Base-by-base conservation (phyloP, 2,888 invertebrate species). In the Alcis repandata region DNA sequence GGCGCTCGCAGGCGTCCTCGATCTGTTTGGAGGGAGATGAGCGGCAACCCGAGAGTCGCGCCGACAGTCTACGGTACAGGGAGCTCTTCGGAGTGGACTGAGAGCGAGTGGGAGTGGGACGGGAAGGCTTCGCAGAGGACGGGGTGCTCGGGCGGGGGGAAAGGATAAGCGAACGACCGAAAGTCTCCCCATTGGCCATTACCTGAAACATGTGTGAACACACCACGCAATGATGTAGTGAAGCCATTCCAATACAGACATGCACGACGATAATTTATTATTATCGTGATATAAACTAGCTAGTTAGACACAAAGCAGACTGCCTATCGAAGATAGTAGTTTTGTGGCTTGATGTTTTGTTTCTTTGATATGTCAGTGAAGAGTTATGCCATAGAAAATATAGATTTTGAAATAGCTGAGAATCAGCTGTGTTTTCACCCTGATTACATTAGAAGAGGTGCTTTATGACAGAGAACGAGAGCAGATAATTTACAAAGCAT, bases 171-270 rank as follows among this genome's bases (percentile, higher is more conserved):
- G 94, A 94, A 93, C 93, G 92, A 91, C 94, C 94, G 94, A 94
- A 95, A 92, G 94, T 94, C 93, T 95, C 95, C 89, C 94, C 94
- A 91, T 94, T 94, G 92, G 95, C 95, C 95, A 95, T 94, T 87
- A 95, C 95, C 95, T 95, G 95, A 94, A 95, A 95, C 94, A 93
- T 93, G 94, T 89, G 93, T 92, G 94, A 94, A 92, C 92, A 92
- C 92, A 92, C 93, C 92, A 93, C 92, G 92, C 92, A 92, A 92
- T 93, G 92, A 93, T 93, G 92, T 92, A 92, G 89, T 92, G 92
- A 92, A 92, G 92, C 92, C 93, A 92, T 93, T 92, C 93, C 92
- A 85, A 84, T 90, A 91, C 89, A 89, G 85, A 90, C 92, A 92
- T 92, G 92, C 92, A 91, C 82, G 83, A 90, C 87, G 84, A 85